These are phyloP conservation scores for Aptenodytes patagonicus DNA, from an alignment of 2,113 vertebrate genomes.

Conservation along the genomic window DNA sequence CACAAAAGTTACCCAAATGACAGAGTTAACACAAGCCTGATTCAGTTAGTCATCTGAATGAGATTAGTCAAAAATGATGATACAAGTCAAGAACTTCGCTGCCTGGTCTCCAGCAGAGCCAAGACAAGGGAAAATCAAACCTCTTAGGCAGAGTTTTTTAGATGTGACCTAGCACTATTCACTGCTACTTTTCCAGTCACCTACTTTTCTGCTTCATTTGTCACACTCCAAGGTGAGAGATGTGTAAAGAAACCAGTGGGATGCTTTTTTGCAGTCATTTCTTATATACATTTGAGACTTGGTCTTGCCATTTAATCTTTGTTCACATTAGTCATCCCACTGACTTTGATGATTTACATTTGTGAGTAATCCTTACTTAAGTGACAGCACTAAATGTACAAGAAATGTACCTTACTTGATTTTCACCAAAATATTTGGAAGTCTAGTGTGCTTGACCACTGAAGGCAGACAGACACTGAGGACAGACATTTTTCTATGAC, in stretches of 20 bases:
- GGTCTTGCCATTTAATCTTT: conserved; percentile 42
- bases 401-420: background rate
- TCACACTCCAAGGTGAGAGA: background rate
- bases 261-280: background rate
- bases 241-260: background rate
- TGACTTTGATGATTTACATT: conserved; percentile 14
- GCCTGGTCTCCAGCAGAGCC: background rate
- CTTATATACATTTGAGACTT: background rate
- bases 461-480: background rate
- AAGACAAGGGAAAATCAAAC: background rate
- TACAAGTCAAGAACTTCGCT: background rate
- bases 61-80: background rate
- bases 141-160: background rate
- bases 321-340: conserved; percentile 25
- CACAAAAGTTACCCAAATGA: background rate
- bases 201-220: background rate
- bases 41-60: conserved; percentile 1
- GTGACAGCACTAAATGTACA: background rate
- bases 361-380: conserved; percentile 41
- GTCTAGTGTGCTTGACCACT: background rate
- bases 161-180: background rate
- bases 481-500: background rate
- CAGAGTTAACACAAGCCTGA: background rate
- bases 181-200: background rate
- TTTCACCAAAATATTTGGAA: background rate